Conservation (phyloP, 2,797 vertebrate genomes). For the Cossypha polioptera region DNA sequence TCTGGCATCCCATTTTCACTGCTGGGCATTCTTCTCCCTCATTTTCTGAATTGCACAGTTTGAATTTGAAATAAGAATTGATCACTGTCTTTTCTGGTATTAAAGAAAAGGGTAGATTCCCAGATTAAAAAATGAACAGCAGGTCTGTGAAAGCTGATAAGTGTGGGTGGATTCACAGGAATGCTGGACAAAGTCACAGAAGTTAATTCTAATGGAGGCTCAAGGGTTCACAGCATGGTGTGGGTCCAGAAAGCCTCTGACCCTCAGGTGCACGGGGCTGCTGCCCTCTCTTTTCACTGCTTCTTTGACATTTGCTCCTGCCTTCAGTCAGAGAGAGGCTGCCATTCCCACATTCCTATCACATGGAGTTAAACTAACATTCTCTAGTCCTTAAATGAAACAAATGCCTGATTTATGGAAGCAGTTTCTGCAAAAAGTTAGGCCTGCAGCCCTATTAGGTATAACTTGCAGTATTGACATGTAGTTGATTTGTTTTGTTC, state of each 20-base stretch:
- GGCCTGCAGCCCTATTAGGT: background rate
- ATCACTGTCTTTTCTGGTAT: background rate
- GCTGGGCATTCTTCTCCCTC: background rate
- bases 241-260: background rate
- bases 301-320: background rate
- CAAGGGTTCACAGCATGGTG: rapidly evolving
- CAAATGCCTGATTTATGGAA: background rate
- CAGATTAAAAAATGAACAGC: background rate
- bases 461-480: background rate
- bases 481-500: slow-evolving; percentile 61
- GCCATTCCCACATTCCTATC: background rate
- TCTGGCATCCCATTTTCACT: background rate
- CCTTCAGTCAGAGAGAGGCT: background rate
- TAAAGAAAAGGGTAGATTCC: background rate
- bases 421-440: background rate
- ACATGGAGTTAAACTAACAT: background rate
- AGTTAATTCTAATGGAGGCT: background rate
- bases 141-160: background rate
- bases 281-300: background rate
- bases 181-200: background rate
- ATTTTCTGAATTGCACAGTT: background rate
- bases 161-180: background rate
- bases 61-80: background rate
- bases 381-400: background rate
- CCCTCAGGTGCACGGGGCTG: background rate